Conservation (phyloP, 2,888 invertebrate genomes). For the Pemphredon lugubris region DNA sequence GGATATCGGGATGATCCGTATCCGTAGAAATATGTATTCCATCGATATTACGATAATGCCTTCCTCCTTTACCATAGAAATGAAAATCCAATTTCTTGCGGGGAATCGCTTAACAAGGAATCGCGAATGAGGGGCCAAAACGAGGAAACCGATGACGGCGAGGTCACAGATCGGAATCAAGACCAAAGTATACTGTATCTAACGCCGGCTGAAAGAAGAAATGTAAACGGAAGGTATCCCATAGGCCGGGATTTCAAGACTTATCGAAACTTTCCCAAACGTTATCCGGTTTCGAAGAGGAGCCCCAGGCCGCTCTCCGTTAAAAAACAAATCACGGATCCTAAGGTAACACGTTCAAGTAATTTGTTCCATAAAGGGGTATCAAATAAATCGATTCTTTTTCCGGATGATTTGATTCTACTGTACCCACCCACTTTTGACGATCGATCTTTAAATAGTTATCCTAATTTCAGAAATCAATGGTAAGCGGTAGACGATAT, state of each 20-base stretch:
- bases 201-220: constrained; percentile 67
- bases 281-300: constrained; percentile 75
- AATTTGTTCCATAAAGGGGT: too few species aligned
- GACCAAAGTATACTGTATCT: constrained; percentile 65
- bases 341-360: constrained; percentile 73
- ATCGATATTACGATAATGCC: too few species aligned
- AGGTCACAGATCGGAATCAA: constrained; percentile 56
- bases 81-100: constrained; percentile 64
- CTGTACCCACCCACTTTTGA: too few species aligned
- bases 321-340: constrained; percentile 74
- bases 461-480: too few species aligned
- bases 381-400: too few species aligned
- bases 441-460: too few species aligned
- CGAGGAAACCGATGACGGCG: constrained; percentile 55
- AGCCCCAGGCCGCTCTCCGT: constrained; percentile 71
- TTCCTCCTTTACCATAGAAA: constrained; percentile 54
- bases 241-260: constrained; percentile 67
- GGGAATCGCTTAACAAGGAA: constrained; percentile 61
- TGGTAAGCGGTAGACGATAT: too few species aligned
- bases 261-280: constrained; percentile 68
- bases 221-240: constrained; percentile 75
- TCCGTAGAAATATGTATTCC: too few species aligned
- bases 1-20: not conserved
- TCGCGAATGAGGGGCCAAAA: constrained; percentile 45
- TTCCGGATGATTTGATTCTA: too few species aligned